Evolutionary conservation across 2,888 invertebrate species (phyloP), one percentile per base, ranked within the genome.

Genomic region (Chydorus sphaericus): DNA sequence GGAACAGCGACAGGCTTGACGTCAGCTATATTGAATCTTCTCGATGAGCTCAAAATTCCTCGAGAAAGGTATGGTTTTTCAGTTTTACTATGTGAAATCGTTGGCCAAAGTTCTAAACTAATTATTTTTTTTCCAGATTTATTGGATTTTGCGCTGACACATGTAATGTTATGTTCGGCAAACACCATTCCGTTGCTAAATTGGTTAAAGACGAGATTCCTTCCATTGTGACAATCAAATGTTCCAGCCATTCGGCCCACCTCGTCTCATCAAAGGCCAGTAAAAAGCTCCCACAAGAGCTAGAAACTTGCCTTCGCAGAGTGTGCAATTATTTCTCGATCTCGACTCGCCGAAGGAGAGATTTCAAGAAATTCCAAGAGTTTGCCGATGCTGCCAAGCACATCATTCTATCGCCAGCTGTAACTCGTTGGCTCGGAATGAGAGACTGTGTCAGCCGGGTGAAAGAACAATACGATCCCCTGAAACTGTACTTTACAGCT

Each of bases 161-260:
- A 4, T 62, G 62, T 2, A 65, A 65, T 59, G 61, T 61, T 10
- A 67, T 67, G 66, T 59, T 63, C 49, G 65, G 64, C 28, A 54
- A 62, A 28, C 48, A 58, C 31, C 52, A 59, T 55, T 59, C 56
- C 39, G 56, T 59, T 28, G 48, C 48, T 14, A 23, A 23, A 14
- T 33, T 33, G 33, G 8, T 33, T 10, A 33, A 33, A 14, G 8
- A 33, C 8, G 14, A 33, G 14, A 33, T 33, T 33, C 33, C 66
- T 33, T 53, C 61, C 52, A 65, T 68, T 58, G 62, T 64, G 7
- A 62, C 60, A 29, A 58, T 67, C 28, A 67, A 65, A 59, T 69
- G 66, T 58, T 64, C 63, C 29, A 68, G 67, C 57, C 68, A 67
- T 58, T 62, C 65, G 61, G 63, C 65, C 37, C 63, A 67, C 59